Conservation (phyloP, 2,113 vertebrate genomes). For the Onychostoma macrolepis region DNA sequence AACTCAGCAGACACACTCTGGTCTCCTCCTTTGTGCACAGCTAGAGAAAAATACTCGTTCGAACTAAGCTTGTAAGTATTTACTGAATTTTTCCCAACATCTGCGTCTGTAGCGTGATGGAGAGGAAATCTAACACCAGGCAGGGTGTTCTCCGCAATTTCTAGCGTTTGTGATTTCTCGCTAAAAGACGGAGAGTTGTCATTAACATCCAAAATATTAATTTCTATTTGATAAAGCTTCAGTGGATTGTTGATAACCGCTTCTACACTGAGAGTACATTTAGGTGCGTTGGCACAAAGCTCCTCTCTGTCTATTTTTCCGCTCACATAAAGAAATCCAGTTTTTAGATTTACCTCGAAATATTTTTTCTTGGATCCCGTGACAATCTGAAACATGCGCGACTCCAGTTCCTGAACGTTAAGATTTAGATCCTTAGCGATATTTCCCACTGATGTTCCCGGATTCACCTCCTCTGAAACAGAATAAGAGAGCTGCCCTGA, state of each 20-base stretch:
- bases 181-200: neutral
- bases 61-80: neutral
- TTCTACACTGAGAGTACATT: neutral
- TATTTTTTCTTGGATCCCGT: constrained; percentile 15
- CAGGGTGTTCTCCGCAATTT: accelerated
- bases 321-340: constrained; percentile 1
- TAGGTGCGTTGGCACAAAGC: neutral
- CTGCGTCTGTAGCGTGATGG: neutral
- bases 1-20: neutral
- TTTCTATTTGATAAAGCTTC: neutral
- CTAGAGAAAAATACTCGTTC: neutral
- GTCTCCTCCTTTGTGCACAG: neutral
- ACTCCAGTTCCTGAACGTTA: constrained; percentile 12
- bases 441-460: neutral
- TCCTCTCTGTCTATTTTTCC: neutral
- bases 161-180: neutral
- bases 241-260: constrained; percentile 3
- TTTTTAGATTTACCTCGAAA: constrained; percentile 23
- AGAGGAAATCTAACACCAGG: neutral
- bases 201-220: neutral
- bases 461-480: constrained; percentile 6
- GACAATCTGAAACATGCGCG: constrained; percentile 2
- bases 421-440: constrained; percentile 18
- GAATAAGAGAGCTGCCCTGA: constrained; percentile 11
- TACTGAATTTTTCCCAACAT: neutral